A percentile compares a stretch with the other conserved stretches of the same genome.
Conservation (phyloP, 2,888 invertebrate species). For the Ormyrus pomaceus region DNA sequence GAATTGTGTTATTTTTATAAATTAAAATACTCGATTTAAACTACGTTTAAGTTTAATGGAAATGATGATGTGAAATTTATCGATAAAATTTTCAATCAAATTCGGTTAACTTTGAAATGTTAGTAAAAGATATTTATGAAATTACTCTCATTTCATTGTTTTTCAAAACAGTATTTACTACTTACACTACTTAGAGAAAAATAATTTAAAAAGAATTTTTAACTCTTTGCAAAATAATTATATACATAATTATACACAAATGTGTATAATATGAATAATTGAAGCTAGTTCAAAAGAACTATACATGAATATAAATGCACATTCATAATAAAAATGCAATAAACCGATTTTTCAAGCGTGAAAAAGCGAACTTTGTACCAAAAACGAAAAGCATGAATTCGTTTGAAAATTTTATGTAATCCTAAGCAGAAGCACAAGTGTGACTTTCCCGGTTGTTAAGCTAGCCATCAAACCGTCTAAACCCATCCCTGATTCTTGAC, state of each 20-base stretch:
- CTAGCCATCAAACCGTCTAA: conserved; percentile 35
- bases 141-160: background rate
- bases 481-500: conserved; percentile 46
- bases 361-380: too few relatives aligned
- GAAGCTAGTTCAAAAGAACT: too few relatives aligned
- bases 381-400: conserved; percentile 9
- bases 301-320: background rate
- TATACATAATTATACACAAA: conserved; percentile 2
- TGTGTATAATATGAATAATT: background rate
- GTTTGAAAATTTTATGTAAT: conserved; percentile 31
- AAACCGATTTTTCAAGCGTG: too few relatives aligned
- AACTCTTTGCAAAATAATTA: background rate
- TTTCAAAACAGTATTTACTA: background rate
- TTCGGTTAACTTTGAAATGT: background rate
- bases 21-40: background rate
- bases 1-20: background rate
- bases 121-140: background rate
- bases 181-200: too few relatives aligned
- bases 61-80: background rate
- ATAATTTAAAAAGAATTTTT: too few relatives aligned
- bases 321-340: background rate
- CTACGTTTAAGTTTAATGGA: background rate
- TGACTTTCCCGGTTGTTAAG: background rate
- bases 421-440: conserved; percentile 7
- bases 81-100: background rate